phyloP scores from a whole-genome alignment of 2,888 invertebrate genomes.

The Rhogogaster chlorosoma region DNA sequence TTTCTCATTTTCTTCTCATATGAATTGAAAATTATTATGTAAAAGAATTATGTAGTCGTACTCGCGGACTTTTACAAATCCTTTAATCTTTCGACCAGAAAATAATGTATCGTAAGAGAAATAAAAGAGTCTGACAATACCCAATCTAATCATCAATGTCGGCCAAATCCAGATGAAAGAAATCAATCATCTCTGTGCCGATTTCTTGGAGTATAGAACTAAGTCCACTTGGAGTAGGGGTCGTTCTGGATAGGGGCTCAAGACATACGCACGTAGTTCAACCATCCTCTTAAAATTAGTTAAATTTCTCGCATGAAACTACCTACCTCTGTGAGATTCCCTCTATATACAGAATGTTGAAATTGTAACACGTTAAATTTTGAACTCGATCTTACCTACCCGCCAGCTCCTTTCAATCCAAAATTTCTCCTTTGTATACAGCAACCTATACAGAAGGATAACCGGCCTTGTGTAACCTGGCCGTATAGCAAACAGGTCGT shows the following conservation, averaged over 20 bases:
- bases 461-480: constrained; percentile 8
- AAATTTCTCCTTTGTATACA: constrained; percentile 27
- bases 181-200: neutral
- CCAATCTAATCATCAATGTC: neutral
- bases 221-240: neutral
- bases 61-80: too few relatives aligned
- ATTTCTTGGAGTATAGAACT: neutral
- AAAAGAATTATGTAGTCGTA: too few relatives aligned
- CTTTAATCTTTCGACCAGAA: too few relatives aligned
- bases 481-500: constrained; percentile 10
- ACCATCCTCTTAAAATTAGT: neutral
- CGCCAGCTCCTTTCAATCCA: neutral
- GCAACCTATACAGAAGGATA: neutral
- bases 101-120: too few relatives aligned
- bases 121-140: too few relatives aligned
- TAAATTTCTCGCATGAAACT: neutral
- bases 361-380: neutral
- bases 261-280: neutral
- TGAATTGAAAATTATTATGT: too few relatives aligned
- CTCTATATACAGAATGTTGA: neutral
- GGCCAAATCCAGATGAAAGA: neutral
- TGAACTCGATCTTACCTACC: neutral
- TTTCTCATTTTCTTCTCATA: too few relatives aligned
- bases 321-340: neutral
- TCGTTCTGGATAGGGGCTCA: neutral